Conservation (phyloP, 2,113 vertebrate genomes). For the Peromyscus polionotus region DNA sequence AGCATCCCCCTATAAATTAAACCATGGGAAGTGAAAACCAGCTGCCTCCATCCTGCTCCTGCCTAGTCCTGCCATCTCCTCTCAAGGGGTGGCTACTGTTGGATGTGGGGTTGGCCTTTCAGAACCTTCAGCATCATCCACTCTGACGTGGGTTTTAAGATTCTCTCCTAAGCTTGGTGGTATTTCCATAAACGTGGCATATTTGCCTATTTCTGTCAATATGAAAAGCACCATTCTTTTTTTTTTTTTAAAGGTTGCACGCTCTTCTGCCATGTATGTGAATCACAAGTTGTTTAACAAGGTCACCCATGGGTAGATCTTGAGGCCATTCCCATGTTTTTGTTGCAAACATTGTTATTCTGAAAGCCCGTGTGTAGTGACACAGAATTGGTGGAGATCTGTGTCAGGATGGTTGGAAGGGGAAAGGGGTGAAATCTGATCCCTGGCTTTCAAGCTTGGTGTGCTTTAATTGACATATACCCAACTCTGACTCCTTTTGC, state of each 20-base stretch:
- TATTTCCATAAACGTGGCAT: neutral
- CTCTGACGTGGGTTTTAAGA: neutral
- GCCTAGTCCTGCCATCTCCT: neutral
- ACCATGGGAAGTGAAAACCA: neutral
- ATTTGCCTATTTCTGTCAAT: neutral
- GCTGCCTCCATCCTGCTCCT: neutral
- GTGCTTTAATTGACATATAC: neutral
- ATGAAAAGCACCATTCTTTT: neutral
- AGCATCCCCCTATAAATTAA: neutral
- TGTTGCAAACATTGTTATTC: neutral
- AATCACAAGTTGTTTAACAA: neutral
- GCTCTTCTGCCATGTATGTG: neutral
- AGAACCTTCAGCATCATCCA: neutral
- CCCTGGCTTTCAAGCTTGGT: neutral
- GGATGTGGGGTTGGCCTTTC: neutral
- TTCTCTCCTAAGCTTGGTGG: neutral
- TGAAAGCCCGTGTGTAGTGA: neutral
- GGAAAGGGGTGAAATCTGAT: neutral
- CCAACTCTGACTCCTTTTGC: neutral
- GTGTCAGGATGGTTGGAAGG: too few relatives aligned
- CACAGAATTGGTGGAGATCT: neutral
- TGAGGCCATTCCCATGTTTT: neutral
- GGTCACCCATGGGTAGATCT: neutral
- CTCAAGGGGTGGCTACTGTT: neutral
- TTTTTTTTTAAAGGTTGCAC: neutral